A percentile compares a stretch with the other conserved stretches of the same genome.
Evolutionary conservation across 2,888 invertebrate genomes (phyloP).

Genomic region (Patella pellucida): DNA sequence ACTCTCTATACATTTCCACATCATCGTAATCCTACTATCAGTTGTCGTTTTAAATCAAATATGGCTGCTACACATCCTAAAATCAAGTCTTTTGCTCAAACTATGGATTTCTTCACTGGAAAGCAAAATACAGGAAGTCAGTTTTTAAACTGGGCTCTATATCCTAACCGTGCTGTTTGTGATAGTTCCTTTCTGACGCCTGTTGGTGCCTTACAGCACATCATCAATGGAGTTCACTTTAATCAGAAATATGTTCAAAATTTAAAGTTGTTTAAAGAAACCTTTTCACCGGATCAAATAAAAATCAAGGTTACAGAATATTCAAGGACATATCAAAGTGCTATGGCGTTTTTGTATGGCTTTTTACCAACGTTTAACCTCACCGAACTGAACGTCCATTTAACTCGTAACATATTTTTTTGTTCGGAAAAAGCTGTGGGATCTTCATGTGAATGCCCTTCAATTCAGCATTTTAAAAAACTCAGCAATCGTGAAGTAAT

Average conservation of each 20-base stretch:
- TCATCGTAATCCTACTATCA: conserved; percentile 78
- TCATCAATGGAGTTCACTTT: conserved; percentile 82
- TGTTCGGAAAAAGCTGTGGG: conserved; percentile 82
- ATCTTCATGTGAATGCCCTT: conserved; percentile 83
- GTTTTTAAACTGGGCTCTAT: conserved; percentile 54
- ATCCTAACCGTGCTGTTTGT: conserved; percentile 73
- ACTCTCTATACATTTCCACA: conserved; percentile 87
- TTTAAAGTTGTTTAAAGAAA: conserved; percentile 56
- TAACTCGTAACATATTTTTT: conserved; percentile 42
- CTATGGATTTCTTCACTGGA: conserved; percentile 34
- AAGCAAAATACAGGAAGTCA: conserved; percentile 73
- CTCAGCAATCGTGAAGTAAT: conserved; percentile 15
- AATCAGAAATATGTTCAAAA: conserved; percentile 65
- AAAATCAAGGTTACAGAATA: conserved; percentile 86
- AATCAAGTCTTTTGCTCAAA: conserved; percentile 29
- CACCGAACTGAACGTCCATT: conserved; percentile 77
- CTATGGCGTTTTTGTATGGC: conserved; percentile 83
- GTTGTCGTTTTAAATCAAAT: conserved; percentile 76
- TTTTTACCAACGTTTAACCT: conserved; percentile 80
- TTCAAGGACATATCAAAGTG: conserved; percentile 91
- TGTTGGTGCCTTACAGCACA: conserved; percentile 84
- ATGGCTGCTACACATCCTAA: conserved; percentile 20
- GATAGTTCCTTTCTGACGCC: conserved; percentile 88
- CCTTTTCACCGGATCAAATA: conserved; percentile 67
- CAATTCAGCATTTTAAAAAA: conserved; percentile 76